Evolutionary conservation across 2,888 invertebrate species (phyloP).

Genomic region (Spialia ferax): DNA sequence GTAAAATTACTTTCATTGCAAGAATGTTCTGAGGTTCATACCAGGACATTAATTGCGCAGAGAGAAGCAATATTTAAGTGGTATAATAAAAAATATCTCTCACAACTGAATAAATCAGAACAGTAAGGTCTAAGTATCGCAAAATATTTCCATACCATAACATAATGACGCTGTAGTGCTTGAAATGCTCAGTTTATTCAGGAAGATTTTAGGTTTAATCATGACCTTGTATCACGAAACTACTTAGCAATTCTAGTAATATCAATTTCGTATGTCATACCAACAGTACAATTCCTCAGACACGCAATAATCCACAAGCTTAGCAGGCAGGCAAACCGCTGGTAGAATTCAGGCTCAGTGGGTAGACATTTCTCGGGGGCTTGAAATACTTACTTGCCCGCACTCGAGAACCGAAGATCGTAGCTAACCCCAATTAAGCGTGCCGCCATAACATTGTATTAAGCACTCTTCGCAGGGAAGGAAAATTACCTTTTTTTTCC

Average conservation of each 20-base stretch:
- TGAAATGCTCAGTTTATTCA: too few relatives aligned
- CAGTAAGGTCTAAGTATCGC: too few relatives aligned
- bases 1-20: too few relatives aligned
- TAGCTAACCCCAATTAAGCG: slow-evolving; percentile 19
- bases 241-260: neutral
- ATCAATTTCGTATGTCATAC: neutral
- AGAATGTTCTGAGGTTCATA: too few relatives aligned
- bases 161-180: too few relatives aligned
- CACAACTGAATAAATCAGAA: too few relatives aligned
- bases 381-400: neutral
- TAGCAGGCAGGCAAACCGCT: neutral
- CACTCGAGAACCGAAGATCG: slow-evolving; percentile 23
- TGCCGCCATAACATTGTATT: slow-evolving; percentile 23
- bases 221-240: too few relatives aligned
- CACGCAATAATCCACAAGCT: neutral
- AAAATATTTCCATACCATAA: too few relatives aligned
- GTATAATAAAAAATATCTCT: too few relatives aligned
- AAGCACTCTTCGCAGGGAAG: slow-evolving; percentile 19
- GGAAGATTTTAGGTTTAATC: too few relatives aligned
- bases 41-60: too few relatives aligned
- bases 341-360: neutral
- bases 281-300: neutral
- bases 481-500: slow-evolving; percentile 23
- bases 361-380: neutral
- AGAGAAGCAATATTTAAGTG: too few relatives aligned